Base-by-base conservation (phyloP, 2,888 invertebrate genomes). In the Eupithecia tripunctaria region DNA sequence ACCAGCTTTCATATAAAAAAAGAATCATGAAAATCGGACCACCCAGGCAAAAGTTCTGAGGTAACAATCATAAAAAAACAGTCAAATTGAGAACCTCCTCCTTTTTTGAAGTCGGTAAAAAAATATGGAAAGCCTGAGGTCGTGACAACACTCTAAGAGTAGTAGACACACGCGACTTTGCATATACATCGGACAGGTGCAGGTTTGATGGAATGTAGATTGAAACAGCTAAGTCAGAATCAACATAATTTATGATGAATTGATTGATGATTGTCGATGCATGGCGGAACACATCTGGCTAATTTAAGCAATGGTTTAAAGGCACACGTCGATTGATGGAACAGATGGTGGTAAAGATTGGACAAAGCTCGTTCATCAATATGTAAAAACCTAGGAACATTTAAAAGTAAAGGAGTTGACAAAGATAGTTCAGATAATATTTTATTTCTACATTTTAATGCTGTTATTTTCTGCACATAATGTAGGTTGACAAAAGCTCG, bases 51-150 rank as follows among this genome's bases (percentile, higher is more conserved):
- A n/a, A n/a, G n/a, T n/a, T n/a, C n/a, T n/a, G n/a, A n/a, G n/a
- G n/a, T n/a, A n/a, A n/a, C n/a, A n/a, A n/a, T n/a, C n/a, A n/a
- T n/a, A n/a, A n/a, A n/a, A n/a, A n/a, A n/a, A n/a, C n/a, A n/a
- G n/a, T n/a, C n/a, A n/a, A n/a, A n/a, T n/a, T n/a, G n/a, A n/a
- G n/a, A n/a, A n/a, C n/a, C n/a, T n/a, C n/a, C n/a, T n/a, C n/a
- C n/a, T n/a, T n/a, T n/a, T n/a, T n/a, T n/a, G n/a, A n/a, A n/a
- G n/a, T n/a, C n/a, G n/a, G n/a, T n/a, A n/a, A n/a, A n/a, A n/a
- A n/a, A n/a, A n/a, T n/a, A 81, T 82, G 79, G 80, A 82, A 79
- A 76, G 79, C 82, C 25, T 25, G 82, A 84, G 83, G 82, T 79
- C 82, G 73, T 60, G 60, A 60, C 60, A 60, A 56, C 60, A 60